Base-by-base conservation (phyloP, 2,888 invertebrate genomes). In the Pyrgus malvae region DNA sequence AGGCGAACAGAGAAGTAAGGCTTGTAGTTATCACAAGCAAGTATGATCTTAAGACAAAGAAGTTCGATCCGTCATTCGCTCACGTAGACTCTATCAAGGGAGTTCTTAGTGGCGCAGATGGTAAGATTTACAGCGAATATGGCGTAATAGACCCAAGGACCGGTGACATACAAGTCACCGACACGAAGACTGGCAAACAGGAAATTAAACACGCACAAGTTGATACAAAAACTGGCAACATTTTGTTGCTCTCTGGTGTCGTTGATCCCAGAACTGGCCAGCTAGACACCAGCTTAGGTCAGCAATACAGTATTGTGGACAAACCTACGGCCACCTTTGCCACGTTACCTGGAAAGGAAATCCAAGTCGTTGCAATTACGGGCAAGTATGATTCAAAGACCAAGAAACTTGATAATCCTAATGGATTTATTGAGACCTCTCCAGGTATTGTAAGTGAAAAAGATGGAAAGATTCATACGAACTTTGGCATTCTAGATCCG, bases 381-480 rank as follows among this genome's bases (percentile, higher is more conserved):
- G 91, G 89, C 16, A 92, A 91, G 72, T 92, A 91, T 62, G 93
- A 93, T 64, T 83, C 91, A 0, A 92, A 93, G 72, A 90, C 83
- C 35, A 92, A 92, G 51, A 91, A 91, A 68, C 72, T 93, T 7
- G 92, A 93, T 59, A 83, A 91, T 60, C 91, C 92, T 6, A 91
- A 90, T 45, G 92, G 92, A 14, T 90, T 88, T 41, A 78, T 92
- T 25, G 92, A 90, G 64, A 85, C 83, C 1, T 89, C 89, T 0
- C 80, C 83, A 72, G 84, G 85, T 55, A 88, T 93, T 64, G 92
- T 94, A 59, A 93, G 93, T 64, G 93, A 93, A 61, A 93, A 93
- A 80, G 94, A 94, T 35, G 92, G 93, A 57, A 94, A 93, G 83
- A 93, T 94, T 62, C 93, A 94, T 69, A 67, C 92, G 69, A 80